Conservation (phyloP, 1,140 invertebrate species). For the Formica selysi region DNA sequence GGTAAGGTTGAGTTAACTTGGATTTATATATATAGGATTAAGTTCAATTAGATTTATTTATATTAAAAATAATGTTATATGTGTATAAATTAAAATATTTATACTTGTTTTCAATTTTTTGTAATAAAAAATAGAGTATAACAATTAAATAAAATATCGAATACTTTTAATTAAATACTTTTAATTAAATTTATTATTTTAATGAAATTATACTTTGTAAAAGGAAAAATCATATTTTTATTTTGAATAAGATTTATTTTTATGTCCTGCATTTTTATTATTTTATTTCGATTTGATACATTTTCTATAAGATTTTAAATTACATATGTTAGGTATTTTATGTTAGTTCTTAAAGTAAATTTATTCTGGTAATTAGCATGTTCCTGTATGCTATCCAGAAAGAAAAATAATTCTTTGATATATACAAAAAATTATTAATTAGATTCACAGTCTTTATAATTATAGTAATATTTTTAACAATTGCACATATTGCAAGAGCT, state of each 20-base stretch:
- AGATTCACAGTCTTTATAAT: constrained; percentile 30
- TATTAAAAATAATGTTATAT: too few relatives aligned
- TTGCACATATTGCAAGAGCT: not conserved
- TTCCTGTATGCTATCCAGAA: constrained; percentile 19
- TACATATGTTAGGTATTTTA: not conserved
- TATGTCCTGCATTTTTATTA: not conserved
- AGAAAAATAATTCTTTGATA: constrained; percentile 9
- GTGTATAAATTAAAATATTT: too few relatives aligned
- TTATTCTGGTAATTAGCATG: constrained; percentile 11
- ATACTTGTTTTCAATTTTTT: too few relatives aligned
- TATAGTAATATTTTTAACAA: constrained; percentile 8
- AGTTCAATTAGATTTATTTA: too few relatives aligned
- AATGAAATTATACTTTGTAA: not conserved
- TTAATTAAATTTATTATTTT: constrained; percentile 1
- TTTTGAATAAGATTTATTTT: not conserved
- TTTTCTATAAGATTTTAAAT: constrained; percentile 31
- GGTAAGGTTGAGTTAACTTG: too few relatives aligned
- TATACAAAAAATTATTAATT: constrained; percentile 31
- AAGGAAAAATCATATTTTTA: not conserved
- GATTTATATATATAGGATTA: too few relatives aligned
- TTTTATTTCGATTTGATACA: constrained; percentile 43
- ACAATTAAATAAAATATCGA: too few relatives aligned
- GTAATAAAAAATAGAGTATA: too few relatives aligned
- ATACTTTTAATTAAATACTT: not conserved
- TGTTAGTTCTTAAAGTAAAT: constrained; percentile 33